Conservation (phyloP, 2,797 vertebrate species). For the Sardinella longiceps region DNA sequence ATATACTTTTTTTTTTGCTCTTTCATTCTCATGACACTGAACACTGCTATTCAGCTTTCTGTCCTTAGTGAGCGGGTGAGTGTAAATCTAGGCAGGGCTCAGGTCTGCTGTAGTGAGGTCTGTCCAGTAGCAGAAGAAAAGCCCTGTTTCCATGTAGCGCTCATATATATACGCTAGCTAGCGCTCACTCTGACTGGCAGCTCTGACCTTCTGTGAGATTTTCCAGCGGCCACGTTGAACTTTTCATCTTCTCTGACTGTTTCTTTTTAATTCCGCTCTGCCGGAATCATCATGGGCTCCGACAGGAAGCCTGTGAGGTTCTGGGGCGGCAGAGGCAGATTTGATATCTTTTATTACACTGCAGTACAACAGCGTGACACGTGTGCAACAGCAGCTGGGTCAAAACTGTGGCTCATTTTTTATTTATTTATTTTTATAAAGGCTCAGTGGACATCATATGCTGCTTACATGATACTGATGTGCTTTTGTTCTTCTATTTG, state of each 20-base stretch:
- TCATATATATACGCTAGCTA: no score
- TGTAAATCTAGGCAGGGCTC: not conserved
- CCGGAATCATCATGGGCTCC: not conserved
- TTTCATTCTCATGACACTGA: not conserved
- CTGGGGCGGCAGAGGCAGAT: not conserved
- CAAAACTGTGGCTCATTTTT: not conserved
- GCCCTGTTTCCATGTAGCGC: not conserved
- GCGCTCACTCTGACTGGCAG: not conserved
- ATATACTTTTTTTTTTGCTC: not conserved
- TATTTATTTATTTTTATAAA: not conserved
- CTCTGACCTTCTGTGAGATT: conserved; percentile 5
- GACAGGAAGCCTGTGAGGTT: not conserved
- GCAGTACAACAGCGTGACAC: not conserved
- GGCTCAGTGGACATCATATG: not conserved
- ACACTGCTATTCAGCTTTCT: not conserved
- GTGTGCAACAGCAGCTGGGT: not conserved
- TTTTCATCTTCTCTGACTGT: not conserved
- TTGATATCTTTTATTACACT: not conserved
- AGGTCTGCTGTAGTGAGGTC: not conserved
- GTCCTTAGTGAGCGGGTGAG: not conserved
- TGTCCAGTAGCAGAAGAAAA: not conserved
- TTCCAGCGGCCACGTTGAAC: conserved; percentile 2
- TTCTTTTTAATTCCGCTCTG: not conserved
- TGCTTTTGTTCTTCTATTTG: not conserved
- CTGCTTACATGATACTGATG: conserved; percentile 9